These are phyloP conservation scores for Portevinia maculata DNA, from an alignment of 2,888 invertebrate genomes.

Conservation along the genomic window DNA sequence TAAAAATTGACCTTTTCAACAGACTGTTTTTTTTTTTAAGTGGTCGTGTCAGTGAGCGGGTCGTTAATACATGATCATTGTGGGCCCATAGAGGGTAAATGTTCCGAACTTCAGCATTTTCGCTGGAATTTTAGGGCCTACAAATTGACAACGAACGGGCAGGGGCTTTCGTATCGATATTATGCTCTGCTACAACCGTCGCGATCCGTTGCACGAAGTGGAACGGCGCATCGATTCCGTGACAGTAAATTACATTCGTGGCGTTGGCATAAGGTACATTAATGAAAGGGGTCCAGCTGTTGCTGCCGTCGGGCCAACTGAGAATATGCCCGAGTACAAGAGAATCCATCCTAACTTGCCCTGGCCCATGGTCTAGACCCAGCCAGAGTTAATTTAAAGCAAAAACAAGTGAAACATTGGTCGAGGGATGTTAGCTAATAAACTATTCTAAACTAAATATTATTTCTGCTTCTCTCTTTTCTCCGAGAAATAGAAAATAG, in stretches of 20 bases:
- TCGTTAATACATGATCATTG: too few relatives aligned
- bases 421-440: slow-evolving; percentile 57
- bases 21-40: too few relatives aligned
- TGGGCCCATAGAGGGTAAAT: too few relatives aligned
- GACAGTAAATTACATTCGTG: slow-evolving; percentile 90
- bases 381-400: slow-evolving; percentile 11
- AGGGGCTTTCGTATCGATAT: too few relatives aligned
- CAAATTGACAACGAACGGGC: too few relatives aligned
- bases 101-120: too few relatives aligned
- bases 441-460: too few relatives aligned
- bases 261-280: slow-evolving; percentile 95
- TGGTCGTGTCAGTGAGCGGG: too few relatives aligned
- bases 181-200: slow-evolving; percentile 97
- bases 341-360: slow-evolving; percentile 93
- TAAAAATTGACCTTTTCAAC: too few relatives aligned
- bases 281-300: slow-evolving; percentile 97
- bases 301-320: slow-evolving; percentile 96
- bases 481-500: too few relatives aligned
- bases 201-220: slow-evolving; percentile 97
- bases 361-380: slow-evolving; percentile 91
- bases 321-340: slow-evolving; percentile 95
- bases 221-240: slow-evolving; percentile 96
- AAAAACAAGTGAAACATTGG: slow-evolving; percentile 10
- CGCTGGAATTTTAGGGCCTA: too few relatives aligned
- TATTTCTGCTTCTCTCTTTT: too few relatives aligned